A percentile compares a stretch with the other conserved stretches of the same genome.
phyloP scores from a whole-genome alignment of 2,888 invertebrate species.

The Dorcus hopei region DNA sequence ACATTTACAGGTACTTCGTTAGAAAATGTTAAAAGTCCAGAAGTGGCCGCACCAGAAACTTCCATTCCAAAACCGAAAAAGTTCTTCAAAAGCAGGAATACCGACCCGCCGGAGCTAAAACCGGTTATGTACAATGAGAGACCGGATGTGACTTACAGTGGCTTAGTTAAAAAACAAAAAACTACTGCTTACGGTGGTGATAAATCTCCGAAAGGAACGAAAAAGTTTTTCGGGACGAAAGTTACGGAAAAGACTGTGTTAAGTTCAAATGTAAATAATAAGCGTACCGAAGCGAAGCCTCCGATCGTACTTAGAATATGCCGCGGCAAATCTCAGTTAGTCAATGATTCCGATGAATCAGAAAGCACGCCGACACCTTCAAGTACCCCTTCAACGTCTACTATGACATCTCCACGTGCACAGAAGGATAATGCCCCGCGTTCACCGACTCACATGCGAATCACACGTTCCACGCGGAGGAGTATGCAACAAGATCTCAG shows the following conservation, averaged over 20 bases:
- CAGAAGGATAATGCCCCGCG: conserved; percentile 33
- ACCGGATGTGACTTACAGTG: conserved; percentile 28
- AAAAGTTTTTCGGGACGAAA: conserved; percentile 46
- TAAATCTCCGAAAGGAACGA: conserved; percentile 25
- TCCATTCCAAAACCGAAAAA: conserved; percentile 71
- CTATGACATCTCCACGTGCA: conserved; percentile 48
- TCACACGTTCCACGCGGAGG: conserved; percentile 47
- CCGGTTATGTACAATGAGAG: conserved; percentile 35
- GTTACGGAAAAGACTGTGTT: conserved; percentile 40
- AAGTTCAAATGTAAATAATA: conserved; percentile 42
- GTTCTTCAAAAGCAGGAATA: conserved; percentile 84
- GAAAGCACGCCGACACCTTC: conserved; percentile 53
- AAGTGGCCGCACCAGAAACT: conserved; percentile 4
- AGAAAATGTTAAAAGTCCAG: conserved; percentile 13
- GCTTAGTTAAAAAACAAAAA: conserved; percentile 30
- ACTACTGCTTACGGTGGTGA: conserved; percentile 15
- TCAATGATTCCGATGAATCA: conserved; percentile 50
- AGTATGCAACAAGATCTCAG: conserved; percentile 49
- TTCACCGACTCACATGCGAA: conserved; percentile 39
- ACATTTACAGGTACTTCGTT: conserved; percentile 1
- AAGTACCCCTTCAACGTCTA: conserved; percentile 54
- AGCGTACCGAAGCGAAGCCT: conserved; percentile 50
- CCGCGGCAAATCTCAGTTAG: conserved; percentile 61
- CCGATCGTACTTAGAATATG: conserved; percentile 87
- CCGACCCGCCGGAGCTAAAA: conserved; percentile 55